Evolutionary conservation across 2,797 vertebrate species (phyloP).

Genomic region (Falco berigora): DNA sequence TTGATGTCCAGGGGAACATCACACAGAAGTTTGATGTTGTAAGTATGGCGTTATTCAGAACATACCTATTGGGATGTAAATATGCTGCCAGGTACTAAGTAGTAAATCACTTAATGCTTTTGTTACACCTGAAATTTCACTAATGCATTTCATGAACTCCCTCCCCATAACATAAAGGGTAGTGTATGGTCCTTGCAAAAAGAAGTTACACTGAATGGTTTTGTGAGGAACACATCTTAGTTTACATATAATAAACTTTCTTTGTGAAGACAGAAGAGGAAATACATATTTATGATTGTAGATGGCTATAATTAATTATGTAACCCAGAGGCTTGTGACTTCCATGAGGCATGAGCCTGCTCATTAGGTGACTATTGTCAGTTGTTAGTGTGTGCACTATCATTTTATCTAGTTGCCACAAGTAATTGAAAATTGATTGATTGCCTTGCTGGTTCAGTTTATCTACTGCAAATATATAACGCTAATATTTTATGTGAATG

Average conservation of each 20-base stretch:
- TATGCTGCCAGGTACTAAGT: background rate
- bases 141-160: background rate
- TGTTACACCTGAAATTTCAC: background rate
- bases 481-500: slow-evolving; percentile 61
- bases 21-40: slow-evolving; percentile 98
- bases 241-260: background rate
- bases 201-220: background rate
- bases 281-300: background rate
- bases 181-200: background rate
- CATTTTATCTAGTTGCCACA: slow-evolving; percentile 50
- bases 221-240: background rate
- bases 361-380: slow-evolving; percentile 34
- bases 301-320: slow-evolving; percentile 12
- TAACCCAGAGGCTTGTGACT: background rate
- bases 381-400: background rate
- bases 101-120: background rate
- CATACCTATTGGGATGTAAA: background rate
- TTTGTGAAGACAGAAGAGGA: background rate
- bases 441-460: slow-evolving; percentile 52
- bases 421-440: slow-evolving; percentile 64
- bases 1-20: slow-evolving; percentile 95
- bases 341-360: background rate
- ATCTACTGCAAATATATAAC: slow-evolving; percentile 55
- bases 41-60: slow-evolving; percentile 73
- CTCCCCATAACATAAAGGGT: background rate